Evolutionary conservation across 2,113 vertebrate species (phyloP), one percentile per base, ranked within the genome.

Genomic region (Phrynocephalus versicolor): DNA sequence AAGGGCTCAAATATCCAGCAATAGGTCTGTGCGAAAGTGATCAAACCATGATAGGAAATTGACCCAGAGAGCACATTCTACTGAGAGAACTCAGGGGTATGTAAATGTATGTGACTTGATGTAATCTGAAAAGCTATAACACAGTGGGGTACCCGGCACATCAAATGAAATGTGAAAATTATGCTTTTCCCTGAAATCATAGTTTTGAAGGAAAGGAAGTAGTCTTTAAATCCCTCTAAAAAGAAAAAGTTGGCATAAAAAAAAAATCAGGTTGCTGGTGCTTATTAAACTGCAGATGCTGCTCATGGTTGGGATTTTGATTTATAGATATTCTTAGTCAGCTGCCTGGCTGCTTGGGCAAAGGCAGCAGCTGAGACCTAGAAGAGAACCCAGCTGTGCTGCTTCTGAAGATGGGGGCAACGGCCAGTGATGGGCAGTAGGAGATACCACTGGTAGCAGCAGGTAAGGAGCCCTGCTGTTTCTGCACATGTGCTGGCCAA

Each of bases 81-180:
- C 89, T 91, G 92, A 91, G 89, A 93, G 89, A 92, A 83, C 79
- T 85, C 79, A 88, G 74, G 87, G 84, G 74, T 88, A 89, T 84
- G 84, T 78, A 88, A 92, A 92, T 92, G 87, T 90, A 83, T 75
- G 77, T 91, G 88, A 89, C 76, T 83, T 76, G 89, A 88, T 89
- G 90, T 91, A 89, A 93, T 86, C 89, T 77, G 37, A 90, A 94
- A 95, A 94, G 93, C 93, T 91, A 92, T 93, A 94, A 93, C 94
- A 91, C 94, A 94, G 93, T 90, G 88, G 94, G 94, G 88, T 81
- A 90, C 79, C 37, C 82, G 85, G 90, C 85, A 91, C 93, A 95
- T 90, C 92, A 92, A 90, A 94, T 89, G 84, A 91, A 95, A 95
- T 94, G 91, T 92, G 92, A 95, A 95, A 95, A 95, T 95, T 94